phyloP scores from a whole-genome alignment of 2,888 invertebrate species.

The Endotricha flammealis region DNA sequence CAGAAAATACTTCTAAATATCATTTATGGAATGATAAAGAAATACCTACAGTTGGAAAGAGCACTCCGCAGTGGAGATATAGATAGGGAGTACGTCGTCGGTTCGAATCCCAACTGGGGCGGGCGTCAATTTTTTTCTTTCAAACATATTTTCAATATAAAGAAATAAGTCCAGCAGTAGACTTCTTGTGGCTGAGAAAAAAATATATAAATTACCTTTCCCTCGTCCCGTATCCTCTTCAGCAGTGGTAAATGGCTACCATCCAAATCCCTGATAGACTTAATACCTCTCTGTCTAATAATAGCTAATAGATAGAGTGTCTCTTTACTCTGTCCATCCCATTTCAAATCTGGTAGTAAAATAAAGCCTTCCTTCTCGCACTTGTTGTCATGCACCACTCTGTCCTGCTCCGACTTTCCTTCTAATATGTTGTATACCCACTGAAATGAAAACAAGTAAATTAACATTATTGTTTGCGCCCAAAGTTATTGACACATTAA shows the following conservation, averaged over 20 bases:
- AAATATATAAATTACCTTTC: constrained; percentile 77
- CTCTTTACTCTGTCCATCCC: constrained; percentile 89
- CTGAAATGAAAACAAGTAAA: constrained; percentile 64
- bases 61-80: no score
- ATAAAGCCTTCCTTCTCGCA: constrained; percentile 91
- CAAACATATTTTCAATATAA: no score
- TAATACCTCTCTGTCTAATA: constrained; percentile 83
- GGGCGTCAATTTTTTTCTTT: no score
- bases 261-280: constrained; percentile 91
- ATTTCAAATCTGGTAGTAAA: constrained; percentile 95
- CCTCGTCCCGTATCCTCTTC: constrained; percentile 87
- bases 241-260: constrained; percentile 87
- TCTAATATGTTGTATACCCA: constrained; percentile 98
- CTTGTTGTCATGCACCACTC: constrained; percentile 83
- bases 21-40: no score
- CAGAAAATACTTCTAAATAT: no score
- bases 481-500: no score
- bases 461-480: no score
- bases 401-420: constrained; percentile 92
- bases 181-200: no score
- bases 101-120: no score
- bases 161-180: no score
- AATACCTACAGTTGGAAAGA: no score
- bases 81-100: no score
- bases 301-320: constrained; percentile 92